Base-by-base conservation (phyloP, 1,140 invertebrate species). In the Cepaea nemoralis region DNA sequence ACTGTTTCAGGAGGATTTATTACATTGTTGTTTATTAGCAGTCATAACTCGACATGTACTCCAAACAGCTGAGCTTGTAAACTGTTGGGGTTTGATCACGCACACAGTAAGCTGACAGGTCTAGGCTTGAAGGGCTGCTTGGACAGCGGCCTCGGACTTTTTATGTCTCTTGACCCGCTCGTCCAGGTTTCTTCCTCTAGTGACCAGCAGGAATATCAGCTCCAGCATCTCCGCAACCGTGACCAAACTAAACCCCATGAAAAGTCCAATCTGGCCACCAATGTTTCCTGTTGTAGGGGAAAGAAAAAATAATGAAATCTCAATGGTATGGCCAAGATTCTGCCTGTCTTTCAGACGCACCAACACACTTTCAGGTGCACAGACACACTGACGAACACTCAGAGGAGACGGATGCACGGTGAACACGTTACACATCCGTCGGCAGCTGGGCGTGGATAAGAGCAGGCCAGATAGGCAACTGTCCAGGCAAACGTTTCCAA, bases 161-260 rank as follows among this genome's bases (percentile, higher is more conserved):
- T 63, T 77, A 22, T 77, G 75, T 12, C 50, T 24, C 35, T 77
- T 77, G 1, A 77, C 75, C 5, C 39, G 75, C n/a, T 77, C 50
- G 55, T 77, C 75, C 48, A 83, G 69, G 27, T 77, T 74, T 37
- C 82, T 74, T 0, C 81, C 77, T 22, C 84, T 45, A 0, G 82
- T 83, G 27, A 71, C 71, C 39, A 83, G 78, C 1, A 85, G 70
- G 63, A 83, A 85, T 33, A 85, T 76, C 1, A 83, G 74, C 63
- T 83, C 82, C 45, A 82, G 79, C 82, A 83, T 85, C 50, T 85
- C 82, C 3, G 82, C 82, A 45, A 83, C 81, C n/a, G 82, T 83
- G 24, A 83, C 70, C 22, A 85, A 77, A 50, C 82, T 82, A 73
- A 83, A 83, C 31, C 81, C 82, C 82, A 86, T 84, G 82, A 83